phyloP scores from a whole-genome alignment of 2,888 invertebrate species.

The Eupsilia transversa region DNA sequence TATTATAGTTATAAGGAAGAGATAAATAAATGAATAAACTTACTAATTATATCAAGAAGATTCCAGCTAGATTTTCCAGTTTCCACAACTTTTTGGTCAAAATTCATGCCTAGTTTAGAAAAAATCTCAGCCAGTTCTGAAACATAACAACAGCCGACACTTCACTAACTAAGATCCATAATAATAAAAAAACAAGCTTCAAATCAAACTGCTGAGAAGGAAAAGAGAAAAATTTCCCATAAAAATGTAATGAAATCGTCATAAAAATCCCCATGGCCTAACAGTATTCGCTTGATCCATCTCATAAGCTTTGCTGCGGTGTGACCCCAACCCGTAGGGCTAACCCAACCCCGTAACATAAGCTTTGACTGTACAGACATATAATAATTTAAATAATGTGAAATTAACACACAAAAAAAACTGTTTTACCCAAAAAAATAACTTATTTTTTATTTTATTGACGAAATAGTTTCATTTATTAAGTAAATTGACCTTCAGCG shows the following conservation, averaged over 20 bases:
- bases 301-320: constrained; percentile 66
- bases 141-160: too few relatives aligned
- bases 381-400: neutral
- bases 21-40: too few relatives aligned
- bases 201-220: neutral
- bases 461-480: neutral
- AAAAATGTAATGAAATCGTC: constrained; percentile 47
- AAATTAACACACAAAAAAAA: neutral
- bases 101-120: too few relatives aligned
- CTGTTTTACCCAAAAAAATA: neutral
- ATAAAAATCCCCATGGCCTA: constrained; percentile 52
- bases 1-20: too few relatives aligned
- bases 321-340: constrained; percentile 53
- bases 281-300: constrained; percentile 59
- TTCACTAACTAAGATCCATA: too few relatives aligned
- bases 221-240: constrained; percentile 30
- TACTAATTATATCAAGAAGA: neutral
- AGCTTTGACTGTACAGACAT: constrained; percentile 43
- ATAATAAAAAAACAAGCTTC: neutral
- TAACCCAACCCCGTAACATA: constrained; percentile 57
- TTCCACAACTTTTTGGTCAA: too few relatives aligned
- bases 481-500: neutral
- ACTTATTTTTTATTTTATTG: neutral
- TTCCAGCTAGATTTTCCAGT: neutral
- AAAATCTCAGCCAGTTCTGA: too few relatives aligned